phyloP scores from a whole-genome alignment of 2,113 vertebrate species.

The Eulemur macaco region DNA sequence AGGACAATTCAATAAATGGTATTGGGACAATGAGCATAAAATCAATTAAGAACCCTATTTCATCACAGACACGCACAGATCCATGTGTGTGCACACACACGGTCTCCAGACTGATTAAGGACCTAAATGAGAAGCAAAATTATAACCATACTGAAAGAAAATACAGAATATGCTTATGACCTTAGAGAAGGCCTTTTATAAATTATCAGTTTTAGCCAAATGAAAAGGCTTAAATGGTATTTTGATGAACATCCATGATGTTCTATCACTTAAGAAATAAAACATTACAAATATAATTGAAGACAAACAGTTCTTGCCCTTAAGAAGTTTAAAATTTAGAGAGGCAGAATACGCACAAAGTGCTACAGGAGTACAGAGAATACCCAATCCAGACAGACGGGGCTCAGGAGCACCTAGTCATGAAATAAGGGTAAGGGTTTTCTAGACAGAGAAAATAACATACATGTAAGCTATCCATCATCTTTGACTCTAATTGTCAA shows the following conservation, averaged over 20 bases:
- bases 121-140: not conserved
- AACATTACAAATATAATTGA: not conserved
- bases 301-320: not conserved
- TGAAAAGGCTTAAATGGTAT: not conserved
- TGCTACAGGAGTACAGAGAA: not conserved
- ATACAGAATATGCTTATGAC: not conserved
- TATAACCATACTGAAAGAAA: not conserved
- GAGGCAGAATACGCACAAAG: not conserved
- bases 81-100: not conserved
- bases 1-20: not conserved
- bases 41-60: not conserved
- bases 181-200: not conserved
- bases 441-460: not conserved
- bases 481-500: not conserved
- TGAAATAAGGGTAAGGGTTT: not conserved
- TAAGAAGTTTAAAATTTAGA: not conserved
- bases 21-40: not conserved
- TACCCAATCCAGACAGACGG: not conserved
- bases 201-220: not conserved
- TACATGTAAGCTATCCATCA: not conserved
- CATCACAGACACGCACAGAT: not conserved
- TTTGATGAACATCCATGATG: not conserved
- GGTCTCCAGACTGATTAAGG: not conserved
- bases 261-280: conserved; percentile 21
- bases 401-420: not conserved